A percentile compares a stretch with the other conserved stretches of the same genome.
These are phyloP conservation scores for Ephydatia muelleri DNA, from an alignment of 37 sponge, comb jelly and placozoan genomes.

Conservation along the genomic window DNA sequence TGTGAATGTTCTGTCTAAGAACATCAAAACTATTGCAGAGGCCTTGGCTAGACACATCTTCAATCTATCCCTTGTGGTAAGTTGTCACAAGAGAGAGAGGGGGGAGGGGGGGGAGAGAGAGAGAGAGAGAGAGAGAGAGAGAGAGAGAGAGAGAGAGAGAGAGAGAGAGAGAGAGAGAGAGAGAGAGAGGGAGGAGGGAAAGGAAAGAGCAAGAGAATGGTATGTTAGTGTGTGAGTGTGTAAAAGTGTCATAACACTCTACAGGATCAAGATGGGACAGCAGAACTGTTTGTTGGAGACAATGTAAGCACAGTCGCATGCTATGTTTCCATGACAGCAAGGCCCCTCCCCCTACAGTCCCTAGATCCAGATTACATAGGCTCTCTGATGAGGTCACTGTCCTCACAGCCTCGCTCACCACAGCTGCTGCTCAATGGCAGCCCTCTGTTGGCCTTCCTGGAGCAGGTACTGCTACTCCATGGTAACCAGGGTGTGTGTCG, in stretches of 20 bases:
- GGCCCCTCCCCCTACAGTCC: neutral
- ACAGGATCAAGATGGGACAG: neutral
- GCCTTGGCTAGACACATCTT: constrained; percentile 68
- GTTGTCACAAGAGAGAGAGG: neutral
- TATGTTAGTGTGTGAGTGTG: neutral
- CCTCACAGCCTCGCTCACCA: constrained; percentile 67
- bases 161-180: constrained; percentile 22
- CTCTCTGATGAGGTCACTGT: constrained; percentile 52
- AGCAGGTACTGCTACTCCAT: constrained; percentile 54
- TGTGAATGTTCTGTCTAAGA: constrained; percentile 36
- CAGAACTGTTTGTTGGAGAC: neutral
- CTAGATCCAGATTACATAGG: constrained; percentile 26
- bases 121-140: constrained; percentile 50
- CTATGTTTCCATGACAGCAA: neutral
- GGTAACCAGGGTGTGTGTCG: neutral
- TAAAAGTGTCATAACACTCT: neutral
- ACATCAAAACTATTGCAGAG: constrained; percentile 78
- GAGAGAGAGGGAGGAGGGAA: too few species aligned
- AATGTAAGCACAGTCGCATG: neutral
- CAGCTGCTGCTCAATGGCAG: constrained; percentile 75
- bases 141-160: constrained; percentile 25
- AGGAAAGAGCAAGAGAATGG: too few species aligned
- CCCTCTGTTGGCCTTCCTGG: constrained; percentile 58
- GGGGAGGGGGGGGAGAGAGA: constrained; percentile 30
- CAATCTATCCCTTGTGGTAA: constrained; percentile 51